A percentile compares a stretch with the other conserved stretches of the same genome.
These are phyloP conservation scores for Netelia fuscicornis DNA, from an alignment of 2,888 invertebrate genomes.

Conservation along the genomic window DNA sequence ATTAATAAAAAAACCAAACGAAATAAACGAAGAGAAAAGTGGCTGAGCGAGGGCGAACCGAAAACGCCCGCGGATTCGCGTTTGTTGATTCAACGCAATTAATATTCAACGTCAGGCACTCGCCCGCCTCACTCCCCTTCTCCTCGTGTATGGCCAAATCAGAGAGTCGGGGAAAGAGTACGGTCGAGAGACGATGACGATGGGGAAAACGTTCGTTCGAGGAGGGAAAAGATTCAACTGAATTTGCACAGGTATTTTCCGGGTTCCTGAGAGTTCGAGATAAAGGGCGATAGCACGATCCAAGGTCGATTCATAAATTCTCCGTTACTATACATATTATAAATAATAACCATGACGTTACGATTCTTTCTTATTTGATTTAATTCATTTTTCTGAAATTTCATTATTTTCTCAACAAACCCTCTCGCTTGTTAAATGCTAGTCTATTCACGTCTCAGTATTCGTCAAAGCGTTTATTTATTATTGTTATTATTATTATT, in stretches of 20 bases:
- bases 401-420: neutral
- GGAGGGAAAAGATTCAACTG: conserved; percentile 34
- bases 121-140: conserved; percentile 2
- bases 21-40: conserved; percentile 38
- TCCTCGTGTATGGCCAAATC: conserved; percentile 49
- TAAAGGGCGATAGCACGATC: conserved; percentile 51
- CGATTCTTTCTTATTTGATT: neutral
- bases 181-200: conserved; percentile 51
- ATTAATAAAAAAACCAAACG: neutral
- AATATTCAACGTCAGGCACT: conserved; percentile 64
- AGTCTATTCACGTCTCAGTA: too few species aligned
- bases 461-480: too few species aligned
- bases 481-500: too few species aligned
- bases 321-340: conserved; percentile 32
- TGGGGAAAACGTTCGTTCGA: conserved; percentile 23
- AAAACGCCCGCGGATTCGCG: conserved; percentile 63
- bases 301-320: conserved; percentile 24
- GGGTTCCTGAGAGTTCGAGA: conserved; percentile 35
- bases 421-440: neutral
- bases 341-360: neutral
- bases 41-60: conserved; percentile 20
- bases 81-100: conserved; percentile 69
- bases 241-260: conserved; percentile 48
- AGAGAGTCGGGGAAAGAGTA: conserved; percentile 28
- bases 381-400: neutral